Percentiles rank a stretch among this genome's conserved stretches.
phyloP scores from a whole-genome alignment of 2,113 vertebrate species.

The Silurus meridionalis region DNA sequence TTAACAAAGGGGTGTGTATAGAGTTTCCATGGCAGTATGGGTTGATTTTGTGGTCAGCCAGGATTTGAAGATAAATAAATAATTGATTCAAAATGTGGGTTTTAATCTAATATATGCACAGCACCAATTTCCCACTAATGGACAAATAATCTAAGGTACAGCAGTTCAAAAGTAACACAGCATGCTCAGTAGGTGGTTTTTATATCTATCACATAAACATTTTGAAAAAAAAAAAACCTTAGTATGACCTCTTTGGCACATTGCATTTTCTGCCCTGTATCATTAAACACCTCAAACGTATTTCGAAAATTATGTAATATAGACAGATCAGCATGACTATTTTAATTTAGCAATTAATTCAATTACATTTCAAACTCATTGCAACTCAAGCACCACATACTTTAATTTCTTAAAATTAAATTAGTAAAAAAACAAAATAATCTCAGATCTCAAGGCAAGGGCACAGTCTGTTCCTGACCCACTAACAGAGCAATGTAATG shows the following conservation, averaged over 20 bases:
- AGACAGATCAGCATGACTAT: not conserved
- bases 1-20: not conserved
- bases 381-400: not conserved
- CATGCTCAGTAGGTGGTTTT: not conserved
- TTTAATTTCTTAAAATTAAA: not conserved
- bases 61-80: not conserved
- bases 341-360: not conserved
- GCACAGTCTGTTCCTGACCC: slow-evolving; percentile 17
- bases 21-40: not conserved
- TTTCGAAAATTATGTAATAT: not conserved
- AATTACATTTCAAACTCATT: not conserved
- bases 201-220: not conserved
- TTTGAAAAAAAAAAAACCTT: not conserved
- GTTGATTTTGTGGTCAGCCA: not conserved
- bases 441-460: slow-evolving; percentile 12
- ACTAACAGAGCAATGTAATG: slow-evolving; percentile 37
- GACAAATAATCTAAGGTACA: not conserved
- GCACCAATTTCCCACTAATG: not conserved
- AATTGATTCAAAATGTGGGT: not conserved
- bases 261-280: not conserved
- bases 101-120: not conserved
- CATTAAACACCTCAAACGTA: not conserved
- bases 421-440: slow-evolving; percentile 28
- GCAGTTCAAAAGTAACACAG: not conserved
- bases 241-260: not conserved